Percentiles rank a stretch among this genome's conserved stretches.
Conservation (phyloP, 2,888 invertebrate genomes). For the Ormyrus rosae region DNA sequence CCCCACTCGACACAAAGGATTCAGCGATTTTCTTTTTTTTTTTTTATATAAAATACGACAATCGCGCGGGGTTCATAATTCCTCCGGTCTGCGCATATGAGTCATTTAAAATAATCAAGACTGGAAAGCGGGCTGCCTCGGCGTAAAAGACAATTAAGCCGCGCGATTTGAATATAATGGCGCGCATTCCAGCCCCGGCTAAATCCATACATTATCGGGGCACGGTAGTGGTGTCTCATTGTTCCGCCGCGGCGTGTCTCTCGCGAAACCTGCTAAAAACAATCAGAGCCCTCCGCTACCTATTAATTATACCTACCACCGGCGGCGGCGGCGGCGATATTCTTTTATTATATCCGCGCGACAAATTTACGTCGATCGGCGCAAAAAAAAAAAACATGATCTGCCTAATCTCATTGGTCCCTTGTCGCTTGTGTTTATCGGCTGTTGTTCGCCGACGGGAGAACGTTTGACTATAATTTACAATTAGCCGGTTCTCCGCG, state of each 20-base stretch:
- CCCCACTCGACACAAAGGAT: too few relatives aligned
- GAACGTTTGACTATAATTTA: slow-evolving; percentile 27
- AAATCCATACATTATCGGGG: slow-evolving; percentile 3
- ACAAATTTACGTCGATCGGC: slow-evolving; percentile 17
- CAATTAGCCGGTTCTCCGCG: background rate
- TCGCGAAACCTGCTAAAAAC: slow-evolving; percentile 28
- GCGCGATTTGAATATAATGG: slow-evolving; percentile 47
- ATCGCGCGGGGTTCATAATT: background rate
- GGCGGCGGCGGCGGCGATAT: too few relatives aligned
- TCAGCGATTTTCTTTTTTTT: too few relatives aligned
- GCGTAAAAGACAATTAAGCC: slow-evolving; percentile 17
- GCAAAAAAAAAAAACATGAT: background rate
- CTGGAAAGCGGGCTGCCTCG: background rate
- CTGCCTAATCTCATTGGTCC: slow-evolving; percentile 22
- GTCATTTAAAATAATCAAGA: slow-evolving; percentile 8
- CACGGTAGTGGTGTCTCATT: slow-evolving; percentile 15
- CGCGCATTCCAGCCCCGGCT: slow-evolving; percentile 13
- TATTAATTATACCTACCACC: slow-evolving; percentile 4
- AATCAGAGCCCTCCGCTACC: slow-evolving; percentile 12
- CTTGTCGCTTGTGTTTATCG: slow-evolving; percentile 36
- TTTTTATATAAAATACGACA: too few relatives aligned
- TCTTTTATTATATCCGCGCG: slow-evolving; percentile 18
- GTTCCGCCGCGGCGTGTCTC: background rate
- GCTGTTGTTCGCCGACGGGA: background rate
- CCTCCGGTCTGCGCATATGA: background rate